These are phyloP conservation scores for Lemur catta DNA, from an alignment of 2,797 vertebrate genomes.

Conservation along the genomic window DNA sequence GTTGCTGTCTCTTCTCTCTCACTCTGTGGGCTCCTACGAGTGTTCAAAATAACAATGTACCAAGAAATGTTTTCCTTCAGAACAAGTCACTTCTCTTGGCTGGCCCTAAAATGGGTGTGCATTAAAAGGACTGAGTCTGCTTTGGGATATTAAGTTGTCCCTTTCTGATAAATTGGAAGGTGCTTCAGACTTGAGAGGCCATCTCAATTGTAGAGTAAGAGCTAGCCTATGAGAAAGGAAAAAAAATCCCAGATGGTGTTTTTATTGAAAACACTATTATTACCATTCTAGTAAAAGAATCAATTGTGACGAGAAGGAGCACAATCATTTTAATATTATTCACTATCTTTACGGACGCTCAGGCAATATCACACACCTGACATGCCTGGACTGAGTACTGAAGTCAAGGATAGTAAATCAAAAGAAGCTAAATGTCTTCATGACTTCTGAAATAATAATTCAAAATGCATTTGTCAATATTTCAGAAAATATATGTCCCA, in stretches of 20 bases:
- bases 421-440: neutral
- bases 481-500: neutral
- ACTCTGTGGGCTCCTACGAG: slow-evolving; percentile 5
- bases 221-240: neutral
- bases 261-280: slow-evolving; percentile 34
- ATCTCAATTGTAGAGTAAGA: slow-evolving; percentile 23
- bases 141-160: neutral
- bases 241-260: neutral
- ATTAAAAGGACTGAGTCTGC: neutral
- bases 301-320: neutral
- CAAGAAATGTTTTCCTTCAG: slow-evolving; percentile 36
- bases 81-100: neutral
- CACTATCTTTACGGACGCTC: neutral
- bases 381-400: neutral
- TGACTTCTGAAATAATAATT: slow-evolving; percentile 28
- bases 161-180: slow-evolving; percentile 39
- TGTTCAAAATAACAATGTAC: slow-evolving; percentile 49
- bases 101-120: neutral
- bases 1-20: neutral
- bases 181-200: neutral
- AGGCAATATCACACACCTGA: neutral
- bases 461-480: slow-evolving; percentile 29
- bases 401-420: slow-evolving; percentile 28
- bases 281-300: slow-evolving; percentile 30
- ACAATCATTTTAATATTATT: slow-evolving; percentile 1